Conservation (phyloP, 1,140 invertebrate species). For the Diorhabda elongata region DNA sequence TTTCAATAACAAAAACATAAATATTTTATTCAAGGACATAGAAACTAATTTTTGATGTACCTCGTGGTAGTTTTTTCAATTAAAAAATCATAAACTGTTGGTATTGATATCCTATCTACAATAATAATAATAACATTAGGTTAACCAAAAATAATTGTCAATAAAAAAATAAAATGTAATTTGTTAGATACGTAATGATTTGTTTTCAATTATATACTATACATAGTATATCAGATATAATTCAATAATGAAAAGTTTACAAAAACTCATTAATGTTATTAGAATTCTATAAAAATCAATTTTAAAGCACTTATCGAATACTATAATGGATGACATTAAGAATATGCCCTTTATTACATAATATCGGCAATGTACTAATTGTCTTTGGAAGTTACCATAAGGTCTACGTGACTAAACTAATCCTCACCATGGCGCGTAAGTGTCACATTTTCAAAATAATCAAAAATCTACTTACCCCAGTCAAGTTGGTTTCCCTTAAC, state of each 20-base stretch:
- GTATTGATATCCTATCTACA: too few relatives aligned
- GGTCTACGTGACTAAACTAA: slow-evolving; percentile 33
- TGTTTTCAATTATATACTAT: slow-evolving; percentile 3
- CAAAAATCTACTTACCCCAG: slow-evolving; percentile 36
- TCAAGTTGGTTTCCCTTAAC: slow-evolving; percentile 25
- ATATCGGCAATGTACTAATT: neutral
- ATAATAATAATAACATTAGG: too few relatives aligned
- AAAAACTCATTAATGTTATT: too few relatives aligned
- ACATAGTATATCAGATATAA: neutral
- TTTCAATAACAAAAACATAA: too few relatives aligned
- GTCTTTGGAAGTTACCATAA: neutral
- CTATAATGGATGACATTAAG: slow-evolving; percentile 1
- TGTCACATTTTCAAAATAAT: slow-evolving; percentile 10
- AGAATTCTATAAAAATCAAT: too few relatives aligned
- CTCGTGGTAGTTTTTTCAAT: neutral
- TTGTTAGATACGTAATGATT: neutral
- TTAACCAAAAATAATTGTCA: neutral
- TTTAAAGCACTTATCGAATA: neutral
- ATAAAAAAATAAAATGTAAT: neutral
- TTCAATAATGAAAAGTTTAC: too few relatives aligned
- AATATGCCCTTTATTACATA: slow-evolving; percentile 5
- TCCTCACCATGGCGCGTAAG: slow-evolving; percentile 28
- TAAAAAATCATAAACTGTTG: slow-evolving; percentile 1
- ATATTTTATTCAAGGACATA: too few relatives aligned
- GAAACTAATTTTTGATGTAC: too few relatives aligned